Evolutionary conservation across 2,797 vertebrate genomes (phyloP).

Genomic region (Trachops cirrhosus): DNA sequence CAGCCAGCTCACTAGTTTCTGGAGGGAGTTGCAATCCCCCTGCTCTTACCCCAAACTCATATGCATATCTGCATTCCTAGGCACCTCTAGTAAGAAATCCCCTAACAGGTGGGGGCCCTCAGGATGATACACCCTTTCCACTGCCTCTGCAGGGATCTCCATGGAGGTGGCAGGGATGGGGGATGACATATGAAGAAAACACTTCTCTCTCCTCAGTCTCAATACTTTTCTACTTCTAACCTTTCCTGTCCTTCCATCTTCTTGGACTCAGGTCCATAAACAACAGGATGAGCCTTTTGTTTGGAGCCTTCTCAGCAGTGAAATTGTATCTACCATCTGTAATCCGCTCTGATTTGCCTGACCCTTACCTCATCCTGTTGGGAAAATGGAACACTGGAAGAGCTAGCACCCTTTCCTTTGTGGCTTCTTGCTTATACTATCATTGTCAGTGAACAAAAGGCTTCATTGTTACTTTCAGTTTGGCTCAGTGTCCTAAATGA

Average conservation of each 20-base stretch:
- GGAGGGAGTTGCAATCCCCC: not conserved
- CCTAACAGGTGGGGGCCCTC: not conserved
- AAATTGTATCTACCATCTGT: not conserved
- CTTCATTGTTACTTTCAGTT: not conserved
- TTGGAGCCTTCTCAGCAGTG: not conserved
- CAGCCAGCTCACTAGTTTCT: not conserved
- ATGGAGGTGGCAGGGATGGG: not conserved
- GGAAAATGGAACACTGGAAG: not conserved
- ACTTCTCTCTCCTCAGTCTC: not conserved
- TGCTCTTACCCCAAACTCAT: not conserved
- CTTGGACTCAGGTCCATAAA: not conserved
- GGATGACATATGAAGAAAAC: not conserved
- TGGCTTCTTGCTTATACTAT: not conserved
- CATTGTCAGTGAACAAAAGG: not conserved
- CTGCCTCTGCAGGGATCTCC: not conserved
- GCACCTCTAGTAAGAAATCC: not conserved
- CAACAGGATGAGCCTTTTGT: not conserved
- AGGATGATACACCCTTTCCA: not conserved
- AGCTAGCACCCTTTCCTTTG: not conserved
- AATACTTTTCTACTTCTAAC: not conserved
- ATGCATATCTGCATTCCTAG: not conserved
- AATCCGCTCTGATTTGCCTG: not conserved
- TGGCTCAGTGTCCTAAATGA: not conserved
- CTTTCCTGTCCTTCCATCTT: not conserved
- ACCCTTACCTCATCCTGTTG: not conserved